Evolutionary conservation across 2,888 invertebrate species (phyloP).

Genomic region (Cremastinae sp.): DNA sequence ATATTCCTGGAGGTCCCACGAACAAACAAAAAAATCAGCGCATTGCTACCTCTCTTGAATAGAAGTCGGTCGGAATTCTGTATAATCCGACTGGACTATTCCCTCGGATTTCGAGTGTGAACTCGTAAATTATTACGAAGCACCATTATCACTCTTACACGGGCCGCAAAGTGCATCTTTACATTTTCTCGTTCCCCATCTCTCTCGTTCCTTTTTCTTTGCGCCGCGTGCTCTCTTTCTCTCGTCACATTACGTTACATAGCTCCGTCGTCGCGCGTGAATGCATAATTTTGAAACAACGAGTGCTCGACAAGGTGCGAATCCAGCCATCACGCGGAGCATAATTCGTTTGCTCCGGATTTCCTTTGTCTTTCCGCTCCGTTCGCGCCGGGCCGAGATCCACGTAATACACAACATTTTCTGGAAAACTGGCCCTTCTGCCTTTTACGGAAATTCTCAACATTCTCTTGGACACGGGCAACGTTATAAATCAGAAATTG

Average conservation of each 20-base stretch:
- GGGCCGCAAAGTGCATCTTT: not conserved
- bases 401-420: conserved; percentile 11
- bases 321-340: conserved; percentile 45
- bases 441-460: too few relatives aligned
- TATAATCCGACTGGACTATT: conserved; percentile 36
- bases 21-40: too few relatives aligned
- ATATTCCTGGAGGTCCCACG: too few relatives aligned
- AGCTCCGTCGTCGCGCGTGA: conserved; percentile 59
- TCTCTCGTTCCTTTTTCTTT: conserved; percentile 52
- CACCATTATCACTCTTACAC: conserved; percentile 44
- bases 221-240: conserved; percentile 49
- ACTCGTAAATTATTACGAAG: conserved; percentile 60
- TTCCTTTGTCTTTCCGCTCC: conserved; percentile 46
- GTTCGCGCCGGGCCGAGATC: not conserved
- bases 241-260: conserved; percentile 49
- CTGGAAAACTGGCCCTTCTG: conserved; percentile 4
- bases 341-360: conserved; percentile 64
- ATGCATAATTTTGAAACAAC: conserved; percentile 68
- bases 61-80: too few relatives aligned
- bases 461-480: not conserved
- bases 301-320: conserved; percentile 54
- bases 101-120: conserved; percentile 22
- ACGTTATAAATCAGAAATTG: not conserved
- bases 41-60: too few relatives aligned
- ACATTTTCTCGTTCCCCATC: not conserved